These are phyloP conservation scores for Pogona vitticeps DNA, from an alignment of 2,113 vertebrate genomes.

Conservation along the genomic window DNA sequence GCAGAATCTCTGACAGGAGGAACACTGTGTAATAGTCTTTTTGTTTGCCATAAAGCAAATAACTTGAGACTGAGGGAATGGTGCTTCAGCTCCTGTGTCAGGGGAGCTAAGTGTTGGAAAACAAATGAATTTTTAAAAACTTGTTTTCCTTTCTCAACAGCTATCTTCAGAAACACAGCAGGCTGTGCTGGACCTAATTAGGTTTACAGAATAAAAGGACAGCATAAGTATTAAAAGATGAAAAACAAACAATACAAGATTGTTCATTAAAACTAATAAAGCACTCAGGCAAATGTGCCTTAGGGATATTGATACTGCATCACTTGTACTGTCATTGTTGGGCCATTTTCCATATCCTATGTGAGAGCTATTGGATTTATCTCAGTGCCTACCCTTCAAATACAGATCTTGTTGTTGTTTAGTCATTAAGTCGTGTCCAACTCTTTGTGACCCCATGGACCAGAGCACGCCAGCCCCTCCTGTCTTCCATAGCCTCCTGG, in stretches of 20 bases:
- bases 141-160: not conserved
- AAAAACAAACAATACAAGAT: constrained; percentile 15
- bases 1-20: not conserved
- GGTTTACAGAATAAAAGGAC: not conserved
- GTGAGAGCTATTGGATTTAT: not conserved
- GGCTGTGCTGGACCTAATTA: constrained; percentile 18
- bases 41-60: not conserved
- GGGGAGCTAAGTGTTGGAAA: not conserved
- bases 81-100: not conserved
- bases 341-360: not conserved
- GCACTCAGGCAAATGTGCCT: not conserved
- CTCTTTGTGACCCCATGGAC: no score
- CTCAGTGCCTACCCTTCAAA: not conserved
- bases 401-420: no score
- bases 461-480: no score
- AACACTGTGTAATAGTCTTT: not conserved
- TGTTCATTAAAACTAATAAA: constrained; percentile 11
- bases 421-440: no score
- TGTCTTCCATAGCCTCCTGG: no score
- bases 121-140: constrained; percentile 28
- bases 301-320: not conserved
- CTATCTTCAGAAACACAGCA: constrained; percentile 12
- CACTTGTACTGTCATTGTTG: not conserved
- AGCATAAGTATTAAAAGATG: not conserved
- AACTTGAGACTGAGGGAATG: not conserved